Evolutionary conservation across 2,888 invertebrate genomes (phyloP).

Genomic region (Willowsia nigromaculata): DNA sequence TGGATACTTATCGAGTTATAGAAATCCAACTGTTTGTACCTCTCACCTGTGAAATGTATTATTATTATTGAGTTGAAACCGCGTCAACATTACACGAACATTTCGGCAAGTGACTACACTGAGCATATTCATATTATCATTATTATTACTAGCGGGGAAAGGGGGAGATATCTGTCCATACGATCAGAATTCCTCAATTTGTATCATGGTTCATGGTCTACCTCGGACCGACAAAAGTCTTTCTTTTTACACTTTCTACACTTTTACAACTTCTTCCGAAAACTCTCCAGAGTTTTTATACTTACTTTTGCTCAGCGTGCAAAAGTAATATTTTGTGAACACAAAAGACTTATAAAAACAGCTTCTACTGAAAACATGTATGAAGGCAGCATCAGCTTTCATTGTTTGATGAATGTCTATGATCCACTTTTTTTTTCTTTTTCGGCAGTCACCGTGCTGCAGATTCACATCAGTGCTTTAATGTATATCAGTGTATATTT

Average conservation of each 20-base stretch:
- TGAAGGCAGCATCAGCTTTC: not conserved
- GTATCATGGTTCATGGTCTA: constrained; percentile 15
- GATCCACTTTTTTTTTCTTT: not conserved
- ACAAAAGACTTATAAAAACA: not conserved
- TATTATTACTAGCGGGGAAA: constrained; percentile 5
- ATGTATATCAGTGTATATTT: too few relatives aligned
- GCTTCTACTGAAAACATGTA: not conserved
- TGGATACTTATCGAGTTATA: too few relatives aligned
- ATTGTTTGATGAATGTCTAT: constrained; percentile 19
- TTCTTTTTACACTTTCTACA: not conserved
- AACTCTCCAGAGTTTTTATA: not conserved
- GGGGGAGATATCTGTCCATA: not conserved
- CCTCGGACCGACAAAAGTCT: not conserved
- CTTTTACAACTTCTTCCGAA: not conserved
- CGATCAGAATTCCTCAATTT: constrained; percentile 25
- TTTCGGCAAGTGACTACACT: not conserved
- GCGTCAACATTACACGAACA: not conserved
- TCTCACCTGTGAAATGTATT: too few relatives aligned
- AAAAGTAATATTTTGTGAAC: not conserved
- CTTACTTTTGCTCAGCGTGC: not conserved
- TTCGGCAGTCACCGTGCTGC: not conserved
- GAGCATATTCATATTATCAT: not conserved
- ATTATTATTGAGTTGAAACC: too few relatives aligned
- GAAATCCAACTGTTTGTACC: too few relatives aligned
- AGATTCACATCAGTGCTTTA: not conserved